Percentiles rank a stretch among this genome's conserved stretches.
phyloP scores from a whole-genome alignment of 2,888 invertebrate species.

The Ochropleura plecta region DNA sequence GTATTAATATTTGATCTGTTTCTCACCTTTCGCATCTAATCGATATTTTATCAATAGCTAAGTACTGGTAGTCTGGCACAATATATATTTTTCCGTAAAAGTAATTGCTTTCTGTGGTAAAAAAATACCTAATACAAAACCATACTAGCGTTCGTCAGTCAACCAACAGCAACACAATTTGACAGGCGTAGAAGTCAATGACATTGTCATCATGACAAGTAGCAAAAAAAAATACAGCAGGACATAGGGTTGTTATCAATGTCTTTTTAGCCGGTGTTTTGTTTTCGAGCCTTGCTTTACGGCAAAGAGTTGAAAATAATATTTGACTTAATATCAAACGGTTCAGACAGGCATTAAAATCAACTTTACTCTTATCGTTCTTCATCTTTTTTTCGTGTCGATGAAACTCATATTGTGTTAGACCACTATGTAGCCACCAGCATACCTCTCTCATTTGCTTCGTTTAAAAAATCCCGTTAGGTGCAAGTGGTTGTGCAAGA shows the following conservation, averaged over 20 bases:
- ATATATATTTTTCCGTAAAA: not conserved
- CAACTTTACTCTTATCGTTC: not conserved
- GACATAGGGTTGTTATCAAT: not conserved
- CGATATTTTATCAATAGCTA: conserved; percentile 8
- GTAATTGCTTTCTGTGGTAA: not conserved
- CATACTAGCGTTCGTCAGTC: conserved; percentile 17
- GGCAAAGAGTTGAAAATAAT: not conserved
- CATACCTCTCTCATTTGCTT: too few species aligned
- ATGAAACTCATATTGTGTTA: too few species aligned
- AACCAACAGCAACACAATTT: conserved; percentile 17
- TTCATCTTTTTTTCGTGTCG: too few species aligned
- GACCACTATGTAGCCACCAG: too few species aligned
- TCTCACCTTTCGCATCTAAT: not conserved
- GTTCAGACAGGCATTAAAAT: not conserved
- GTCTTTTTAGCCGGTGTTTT: conserved; percentile 16
- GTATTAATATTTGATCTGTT: not conserved
- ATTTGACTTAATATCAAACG: not conserved
- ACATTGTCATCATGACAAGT: conserved; percentile 1
- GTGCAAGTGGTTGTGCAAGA: too few species aligned
- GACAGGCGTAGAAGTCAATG: not conserved
- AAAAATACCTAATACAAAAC: not conserved
- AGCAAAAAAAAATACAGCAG: not conserved
- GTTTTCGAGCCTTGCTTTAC: not conserved
- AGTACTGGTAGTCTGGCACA: not conserved
- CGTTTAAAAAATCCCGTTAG: too few species aligned